These are phyloP conservation scores for Arrhamphus sclerolepis DNA, from an alignment of 2,797 vertebrate species.

Conservation along the genomic window DNA sequence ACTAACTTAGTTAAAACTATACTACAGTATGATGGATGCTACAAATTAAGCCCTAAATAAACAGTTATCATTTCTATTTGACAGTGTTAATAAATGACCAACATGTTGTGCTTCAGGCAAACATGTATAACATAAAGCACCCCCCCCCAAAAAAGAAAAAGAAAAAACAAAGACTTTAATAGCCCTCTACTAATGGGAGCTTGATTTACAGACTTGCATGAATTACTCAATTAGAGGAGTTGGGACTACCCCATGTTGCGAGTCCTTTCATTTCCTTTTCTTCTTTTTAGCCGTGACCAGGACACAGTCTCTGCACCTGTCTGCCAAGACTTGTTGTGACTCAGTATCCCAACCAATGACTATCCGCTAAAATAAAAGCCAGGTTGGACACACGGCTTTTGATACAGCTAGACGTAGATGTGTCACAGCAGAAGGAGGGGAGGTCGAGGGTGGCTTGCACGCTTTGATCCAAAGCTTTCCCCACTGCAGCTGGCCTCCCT, in stretches of 20 bases:
- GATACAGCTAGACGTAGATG: conserved; percentile 54
- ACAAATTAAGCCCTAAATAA: conserved; percentile 37
- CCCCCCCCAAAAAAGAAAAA: conserved; percentile 19
- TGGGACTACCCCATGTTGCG: conserved; percentile 43
- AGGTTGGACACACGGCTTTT: conserved; percentile 51
- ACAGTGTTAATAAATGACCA: conserved; percentile 27
- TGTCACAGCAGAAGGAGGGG: conserved; percentile 58
- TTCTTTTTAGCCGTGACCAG: conserved; percentile 39
- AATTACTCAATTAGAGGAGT: conserved; percentile 67
- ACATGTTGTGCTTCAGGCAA: conserved; percentile 38
- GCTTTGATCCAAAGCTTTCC: conserved; percentile 78
- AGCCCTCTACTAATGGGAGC: conserved; percentile 40
- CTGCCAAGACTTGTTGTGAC: conserved; percentile 32
- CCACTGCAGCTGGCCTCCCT: conserved; percentile 76
- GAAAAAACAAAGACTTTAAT: conserved; percentile 53
- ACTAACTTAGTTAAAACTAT: conserved; percentile 30
- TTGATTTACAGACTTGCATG: conserved; percentile 66
- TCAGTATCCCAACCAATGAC: conserved; percentile 30
- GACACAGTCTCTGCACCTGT: conserved; percentile 50
- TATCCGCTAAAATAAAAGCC: conserved; percentile 68
- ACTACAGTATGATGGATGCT: conserved; percentile 39
- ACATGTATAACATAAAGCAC: conserved; percentile 53
- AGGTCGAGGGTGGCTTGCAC: conserved; percentile 46
- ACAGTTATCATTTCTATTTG: conserved; percentile 29
- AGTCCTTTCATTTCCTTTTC: background rate